phyloP scores from a whole-genome alignment of 2,888 invertebrate species.

The Harpalus rubripes region DNA sequence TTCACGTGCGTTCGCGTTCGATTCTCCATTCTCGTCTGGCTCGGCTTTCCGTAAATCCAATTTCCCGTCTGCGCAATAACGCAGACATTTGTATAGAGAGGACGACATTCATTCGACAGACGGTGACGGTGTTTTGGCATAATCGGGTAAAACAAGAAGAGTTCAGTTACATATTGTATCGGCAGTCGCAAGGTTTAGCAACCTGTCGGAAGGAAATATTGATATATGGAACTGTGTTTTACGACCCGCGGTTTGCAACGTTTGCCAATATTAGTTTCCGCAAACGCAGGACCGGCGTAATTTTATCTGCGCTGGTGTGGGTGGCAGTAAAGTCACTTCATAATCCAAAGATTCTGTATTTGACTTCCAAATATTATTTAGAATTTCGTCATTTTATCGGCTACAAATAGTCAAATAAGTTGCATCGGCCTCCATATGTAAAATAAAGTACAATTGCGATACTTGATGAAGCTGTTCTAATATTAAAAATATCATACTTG shows the following conservation, averaged over 20 bases:
- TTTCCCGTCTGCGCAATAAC: slow-evolving; percentile 60
- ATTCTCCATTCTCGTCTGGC: slow-evolving; percentile 42
- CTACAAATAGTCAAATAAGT: no score
- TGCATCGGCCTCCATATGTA: no score
- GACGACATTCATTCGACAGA: slow-evolving; percentile 40
- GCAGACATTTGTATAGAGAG: slow-evolving; percentile 47
- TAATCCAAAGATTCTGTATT: no score
- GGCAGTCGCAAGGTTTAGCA: slow-evolving; percentile 62
- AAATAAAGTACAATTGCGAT: no score
- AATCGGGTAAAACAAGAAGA: slow-evolving; percentile 64
- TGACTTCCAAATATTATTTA: no score
- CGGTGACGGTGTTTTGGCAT: slow-evolving; percentile 60
- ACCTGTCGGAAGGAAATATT: slow-evolving; percentile 63
- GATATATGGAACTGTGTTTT: slow-evolving; percentile 11
- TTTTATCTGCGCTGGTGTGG: no score
- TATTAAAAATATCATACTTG: no score
- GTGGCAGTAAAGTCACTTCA: no score
- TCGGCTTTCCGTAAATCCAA: slow-evolving; percentile 61
- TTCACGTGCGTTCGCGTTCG: slow-evolving; percentile 56
- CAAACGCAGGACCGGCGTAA: no score
- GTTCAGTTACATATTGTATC: slow-evolving; percentile 65
- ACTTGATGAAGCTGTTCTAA: no score
- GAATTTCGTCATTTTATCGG: no score
- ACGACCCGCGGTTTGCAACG: not conserved
- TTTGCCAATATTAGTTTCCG: slow-evolving; percentile 53